Percentiles rank a stretch among this genome's conserved stretches.
phyloP scores from a whole-genome alignment of 1,140 invertebrate genomes.

The Nebria ingens region DNA sequence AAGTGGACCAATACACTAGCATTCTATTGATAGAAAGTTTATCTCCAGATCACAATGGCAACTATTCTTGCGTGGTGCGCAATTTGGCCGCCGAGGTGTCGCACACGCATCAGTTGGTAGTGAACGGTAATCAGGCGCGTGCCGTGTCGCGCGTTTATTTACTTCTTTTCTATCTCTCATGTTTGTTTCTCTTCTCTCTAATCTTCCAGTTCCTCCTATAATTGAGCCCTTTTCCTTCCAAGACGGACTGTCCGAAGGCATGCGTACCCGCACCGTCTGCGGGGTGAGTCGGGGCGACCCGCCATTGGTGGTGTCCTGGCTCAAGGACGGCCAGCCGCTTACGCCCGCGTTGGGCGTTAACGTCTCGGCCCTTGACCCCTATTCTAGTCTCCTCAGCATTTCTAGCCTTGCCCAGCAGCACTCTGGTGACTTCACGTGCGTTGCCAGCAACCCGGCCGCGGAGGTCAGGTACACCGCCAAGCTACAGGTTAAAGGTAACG shows the following conservation, averaged over 20 bases:
- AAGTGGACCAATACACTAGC: slow-evolving; percentile 66
- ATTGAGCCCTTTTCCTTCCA: slow-evolving; percentile 77
- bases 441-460: slow-evolving; percentile 66
- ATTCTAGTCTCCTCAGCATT: slow-evolving; percentile 67
- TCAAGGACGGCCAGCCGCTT: slow-evolving; percentile 62
- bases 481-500: slow-evolving; percentile 75
- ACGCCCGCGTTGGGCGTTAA: slow-evolving; percentile 51
- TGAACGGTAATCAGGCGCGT: slow-evolving; percentile 64
- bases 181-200: slow-evolving; percentile 51
- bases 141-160: slow-evolving; percentile 25
- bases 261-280: slow-evolving; percentile 75
- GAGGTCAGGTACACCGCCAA: slow-evolving; percentile 69
- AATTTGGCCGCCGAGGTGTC: slow-evolving; percentile 63
- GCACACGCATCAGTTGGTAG: slow-evolving; percentile 60
- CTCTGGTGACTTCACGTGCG: slow-evolving; percentile 71
- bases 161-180: slow-evolving; percentile 48
- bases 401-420: slow-evolving; percentile 61
- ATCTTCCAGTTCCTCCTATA: slow-evolving; percentile 69
- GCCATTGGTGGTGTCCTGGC: slow-evolving; percentile 64
- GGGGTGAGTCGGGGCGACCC: slow-evolving; percentile 71
- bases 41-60: slow-evolving; percentile 64
- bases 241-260: slow-evolving; percentile 70
- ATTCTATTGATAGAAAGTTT: slow-evolving; percentile 69
- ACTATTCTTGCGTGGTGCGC: slow-evolving; percentile 62
- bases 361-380: slow-evolving; percentile 60